Evolutionary conservation across 2,888 invertebrate genomes (phyloP), one percentile per base, ranked within the genome.

Genomic region (Andrena camellia): DNA sequence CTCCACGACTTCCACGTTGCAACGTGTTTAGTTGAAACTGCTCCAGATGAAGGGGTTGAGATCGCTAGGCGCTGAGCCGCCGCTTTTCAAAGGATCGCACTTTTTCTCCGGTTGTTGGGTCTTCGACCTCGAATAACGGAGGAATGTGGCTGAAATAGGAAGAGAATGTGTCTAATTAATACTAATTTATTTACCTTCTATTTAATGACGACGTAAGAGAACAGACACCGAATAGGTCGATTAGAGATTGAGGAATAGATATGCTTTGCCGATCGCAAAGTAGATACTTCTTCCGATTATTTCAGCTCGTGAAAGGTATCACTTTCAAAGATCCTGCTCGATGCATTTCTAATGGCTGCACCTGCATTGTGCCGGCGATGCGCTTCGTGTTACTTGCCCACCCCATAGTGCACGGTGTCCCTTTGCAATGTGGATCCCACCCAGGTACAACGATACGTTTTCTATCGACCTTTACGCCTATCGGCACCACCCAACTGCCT

Each of bases 381-480:
- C 66, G 78, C 68, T 62, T 89, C 71, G 66, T 74, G 75, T 89
- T 80, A 83, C 72, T 60, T 26, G 50, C 2, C 62, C 77, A 71
- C 59, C 74, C 79, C n/a, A 60, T 31, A 35, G 33, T 57, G 68
- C 29, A 66, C 29, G 20, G 23, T n/a, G 10, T 68, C 63, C 72
- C 42, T 35, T 60, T 57, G 29, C 54, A n/a, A 71, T 59, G 13
- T 23, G 62, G 66, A 78, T 70, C 70, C 80, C 83, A 81, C 68
- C 81, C 89, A 90, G 81, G 86, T 86, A 74, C 85, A 82, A 85
- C 63, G 66, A 63, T 70, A 75, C 79, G 48, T 52, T 75, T 85
- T 81, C 78, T 60, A 60, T 83, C 60, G 72, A 72, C 63, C 72
- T 78, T 60, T 66, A 33, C n/a, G 26, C 31, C 69, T 23, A 50